Evolutionary conservation across 2,113 vertebrate species (phyloP), one percentile per base, ranked within the genome.

Genomic region (Motacilla tschutschensis): DNA sequence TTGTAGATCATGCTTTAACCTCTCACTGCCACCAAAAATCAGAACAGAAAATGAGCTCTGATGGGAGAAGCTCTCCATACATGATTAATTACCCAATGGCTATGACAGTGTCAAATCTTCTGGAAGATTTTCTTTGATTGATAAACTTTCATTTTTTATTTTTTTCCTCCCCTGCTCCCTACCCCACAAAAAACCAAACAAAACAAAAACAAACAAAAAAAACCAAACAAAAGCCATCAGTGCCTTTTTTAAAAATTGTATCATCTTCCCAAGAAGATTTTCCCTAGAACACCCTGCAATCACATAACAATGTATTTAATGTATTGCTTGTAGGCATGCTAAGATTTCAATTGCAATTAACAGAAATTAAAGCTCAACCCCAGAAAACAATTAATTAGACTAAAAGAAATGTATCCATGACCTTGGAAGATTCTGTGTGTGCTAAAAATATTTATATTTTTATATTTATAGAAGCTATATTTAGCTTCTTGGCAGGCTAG

Each of bases 111-210:
- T 70, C 17, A 74, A 35, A 38, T 55, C 21, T 63, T 75, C 31
- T 64, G 40, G 28, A 79, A 26, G 33, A 33, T 46, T 55, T 58
- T 44, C 43, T 54, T 48, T 50, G 8, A 10, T 6, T 50, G 28
- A 46, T 53, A 51, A 72, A 20, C 17, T 65, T 46, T 40, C 9
- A 2, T 10, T 22, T 17, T 15, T 22, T 17, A 17, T 10, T 14
- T 6, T 12, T 6, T 38, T 17, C 7, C 3, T 3, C 28, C 17
- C 48, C 16, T 41, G 40, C 2, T 0, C 5, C 13, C 17, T 28
- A 6, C 25, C 35, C 24, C 7, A 36, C 12, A 17, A 12, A 17
- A 22, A 9, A 11, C 6, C 9, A 33, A 33, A 33, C 33, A 47
- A 33, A 38, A 38, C 38, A 54, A 33, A 33, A 16, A 15, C 14